Base-by-base conservation (phyloP, 2,113 vertebrate genomes). In the Petrocephalus microphthalmus region DNA sequence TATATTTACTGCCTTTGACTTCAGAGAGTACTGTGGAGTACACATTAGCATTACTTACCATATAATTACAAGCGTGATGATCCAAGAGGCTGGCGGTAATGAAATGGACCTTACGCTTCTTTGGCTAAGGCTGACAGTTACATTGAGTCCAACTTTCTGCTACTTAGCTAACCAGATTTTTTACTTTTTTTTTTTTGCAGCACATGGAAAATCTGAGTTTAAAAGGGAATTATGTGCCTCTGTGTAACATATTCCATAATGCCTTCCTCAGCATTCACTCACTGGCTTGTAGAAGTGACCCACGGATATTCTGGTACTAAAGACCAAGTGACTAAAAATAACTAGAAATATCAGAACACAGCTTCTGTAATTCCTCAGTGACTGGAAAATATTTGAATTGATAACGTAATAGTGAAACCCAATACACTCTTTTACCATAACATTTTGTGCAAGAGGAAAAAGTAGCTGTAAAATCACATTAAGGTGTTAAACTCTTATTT, bases 201-300 rank as follows among this genome's bases (percentile, higher is more conserved):
- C 83, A 52, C 78, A 87, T 19, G 89, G 92, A 93, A 93, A 94
- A 91, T 91, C 52, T 90, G 89, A 93, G 57, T 92, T 29, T 84
- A 89, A 87, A 89, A 91, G 42, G 10, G 17, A n/a, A 52, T 37
- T 42, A 67, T 52, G 60, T 45, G 67, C 19, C 86, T 49, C 13
- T 53, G n/a, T 47, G 51, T 71, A 11, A 88, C 51, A 88, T 51
- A 42, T 52, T 87, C 87, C 49, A 52, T 81, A 47, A 74, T 47
- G 67, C 5, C 37, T 29, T 45, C 7, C 19, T 53, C 67, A 37
- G 11, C 29, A 71, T 33, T 37, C 29, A 71, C 11, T 37, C 67
- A 71, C 25, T 71, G 67, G 11, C 67, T 71, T 71, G 10, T 25
- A n/a, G n/a, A 22, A 60, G 25, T 29, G 60, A 64, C n/a, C n/a